Base-by-base conservation (phyloP, 2,888 invertebrate genomes). In the Acanthococcus lagerstroemiae region DNA sequence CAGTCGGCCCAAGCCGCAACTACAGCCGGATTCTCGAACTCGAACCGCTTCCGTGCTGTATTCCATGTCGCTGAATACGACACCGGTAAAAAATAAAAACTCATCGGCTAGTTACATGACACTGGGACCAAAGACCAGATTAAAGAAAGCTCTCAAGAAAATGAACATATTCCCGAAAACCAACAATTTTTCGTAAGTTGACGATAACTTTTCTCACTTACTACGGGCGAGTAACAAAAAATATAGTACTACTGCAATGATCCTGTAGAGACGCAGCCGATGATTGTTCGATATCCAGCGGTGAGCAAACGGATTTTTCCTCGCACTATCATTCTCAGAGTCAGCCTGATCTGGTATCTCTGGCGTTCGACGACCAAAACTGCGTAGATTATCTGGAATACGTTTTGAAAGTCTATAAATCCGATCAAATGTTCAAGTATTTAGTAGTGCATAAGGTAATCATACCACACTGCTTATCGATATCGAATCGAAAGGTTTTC, bases 361-460 rank as follows among this genome's bases (percentile, higher is more conserved):
- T 74, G 72, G 88, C 88, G 74, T 90, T 89, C 77, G 90, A 90
- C 74, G 90, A 90, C 73, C 90, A 90, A 74, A 89, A 89, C 73
- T 82, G 87, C 71, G 83, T 86, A 61, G 92, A 93, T 76, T 91
- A 88, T 76, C 95, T 96, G 3, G 96, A 97, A 76, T 95, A 97
- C 79, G 97, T 97, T 30, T 81, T 99, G 55, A 97, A 97, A 80
- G 90, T 91, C 61, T 97, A 86, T 79, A 90, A 89, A 79, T 87
- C 93, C 26, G 97, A 99, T 79, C 97, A 97, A 80, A 92, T 93
- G 46, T 97, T 91, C 82, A 96, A 97, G 79, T 97, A 95, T 79
- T 83, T 99, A 70, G 83, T 95, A 69, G 91, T 99, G 67, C 93
- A 95, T 76, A 95, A 95, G 80, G 63, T 54, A 54, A 12, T 25